phyloP scores from a whole-genome alignment of 2,888 invertebrate species.

The Drosophila infuscata region DNA sequence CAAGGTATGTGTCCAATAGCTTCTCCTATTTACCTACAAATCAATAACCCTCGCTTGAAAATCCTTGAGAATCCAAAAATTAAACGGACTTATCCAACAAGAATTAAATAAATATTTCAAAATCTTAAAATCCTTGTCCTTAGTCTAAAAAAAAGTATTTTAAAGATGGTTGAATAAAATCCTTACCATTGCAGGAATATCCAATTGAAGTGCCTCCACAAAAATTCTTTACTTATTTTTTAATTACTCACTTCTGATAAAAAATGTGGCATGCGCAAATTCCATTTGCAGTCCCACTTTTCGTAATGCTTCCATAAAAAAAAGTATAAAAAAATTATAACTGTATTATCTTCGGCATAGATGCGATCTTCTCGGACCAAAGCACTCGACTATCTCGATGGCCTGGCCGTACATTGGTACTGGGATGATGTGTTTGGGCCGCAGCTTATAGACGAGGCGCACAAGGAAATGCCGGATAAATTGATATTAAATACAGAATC shows the following conservation, averaged over 20 bases:
- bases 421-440: slow-evolving; percentile 88
- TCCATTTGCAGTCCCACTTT: neutral
- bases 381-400: slow-evolving; percentile 89
- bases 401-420: slow-evolving; percentile 95
- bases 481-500: slow-evolving; percentile 94
- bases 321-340: neutral
- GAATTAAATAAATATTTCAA: neutral
- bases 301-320: neutral
- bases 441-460: slow-evolving; percentile 87
- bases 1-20: slow-evolving; percentile 85
- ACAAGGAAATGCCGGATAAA: slow-evolving; percentile 88
- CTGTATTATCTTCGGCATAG: slow-evolving; percentile 72
- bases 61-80: too few relatives aligned
- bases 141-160: neutral
- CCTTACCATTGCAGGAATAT: too few relatives aligned
- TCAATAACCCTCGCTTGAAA: too few relatives aligned
- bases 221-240: neutral
- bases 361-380: slow-evolving; percentile 86
- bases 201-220: neutral
- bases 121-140: neutral
- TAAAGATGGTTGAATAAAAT: neutral
- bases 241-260: neutral
- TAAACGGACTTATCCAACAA: too few relatives aligned
- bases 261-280: neutral
- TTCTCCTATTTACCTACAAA: too few relatives aligned